These are phyloP conservation scores for Scopus umbretta DNA, from an alignment of 2,113 vertebrate species.

Conservation along the genomic window DNA sequence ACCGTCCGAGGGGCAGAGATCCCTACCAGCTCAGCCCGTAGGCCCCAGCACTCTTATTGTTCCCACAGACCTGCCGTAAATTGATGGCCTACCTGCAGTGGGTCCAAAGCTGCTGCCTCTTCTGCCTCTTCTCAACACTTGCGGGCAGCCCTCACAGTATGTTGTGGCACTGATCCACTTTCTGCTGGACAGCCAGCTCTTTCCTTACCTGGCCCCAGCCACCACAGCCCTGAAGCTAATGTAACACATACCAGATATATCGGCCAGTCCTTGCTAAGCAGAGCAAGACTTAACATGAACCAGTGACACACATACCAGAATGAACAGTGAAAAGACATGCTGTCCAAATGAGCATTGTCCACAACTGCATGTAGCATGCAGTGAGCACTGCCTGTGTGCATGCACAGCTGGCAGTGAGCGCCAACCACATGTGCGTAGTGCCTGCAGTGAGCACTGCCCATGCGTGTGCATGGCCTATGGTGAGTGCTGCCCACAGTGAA, in stretches of 20 bases:
- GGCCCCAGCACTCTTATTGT: background rate
- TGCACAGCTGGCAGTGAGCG: background rate
- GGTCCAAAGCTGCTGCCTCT: background rate
- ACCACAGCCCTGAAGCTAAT: background rate
- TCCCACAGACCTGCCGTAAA: background rate
- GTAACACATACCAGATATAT: background rate
- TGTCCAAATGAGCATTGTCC: background rate
- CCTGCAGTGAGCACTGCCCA: background rate
- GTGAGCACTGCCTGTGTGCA: background rate
- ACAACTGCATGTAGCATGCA: too few species aligned
- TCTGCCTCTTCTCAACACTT: background rate
- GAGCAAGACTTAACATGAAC: background rate
- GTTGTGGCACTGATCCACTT: background rate
- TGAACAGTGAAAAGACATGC: background rate
- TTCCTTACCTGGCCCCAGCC: background rate
- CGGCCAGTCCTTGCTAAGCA: background rate
- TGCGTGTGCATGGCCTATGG: fast-evolving
- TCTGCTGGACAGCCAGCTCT: background rate
- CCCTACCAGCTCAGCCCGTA: background rate
- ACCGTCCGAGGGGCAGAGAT: background rate
- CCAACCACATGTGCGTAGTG: background rate
- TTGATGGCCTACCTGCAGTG: background rate
- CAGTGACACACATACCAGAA: background rate
- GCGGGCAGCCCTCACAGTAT: background rate
- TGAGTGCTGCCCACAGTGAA: background rate